These are phyloP conservation scores for Tanytarsus gracilentus DNA, from an alignment of 2,888 invertebrate genomes.

Conservation along the genomic window DNA sequence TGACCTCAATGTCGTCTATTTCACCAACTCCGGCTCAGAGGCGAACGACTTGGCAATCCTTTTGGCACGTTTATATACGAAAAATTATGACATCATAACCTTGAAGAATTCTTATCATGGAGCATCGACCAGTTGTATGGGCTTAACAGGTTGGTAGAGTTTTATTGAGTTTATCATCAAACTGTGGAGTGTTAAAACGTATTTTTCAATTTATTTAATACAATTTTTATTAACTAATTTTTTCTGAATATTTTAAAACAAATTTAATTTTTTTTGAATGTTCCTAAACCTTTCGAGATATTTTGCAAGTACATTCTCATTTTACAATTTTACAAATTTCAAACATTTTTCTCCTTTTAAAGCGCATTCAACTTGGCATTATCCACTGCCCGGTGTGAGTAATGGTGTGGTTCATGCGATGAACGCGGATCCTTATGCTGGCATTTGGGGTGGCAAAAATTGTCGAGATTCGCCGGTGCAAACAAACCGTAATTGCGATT, in stretches of 20 bases:
- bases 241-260: not conserved
- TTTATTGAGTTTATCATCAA: no score
- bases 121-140: constrained; percentile 74
- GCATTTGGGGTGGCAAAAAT: constrained; percentile 78
- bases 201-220: no score
- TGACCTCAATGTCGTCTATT: constrained; percentile 79
- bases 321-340: constrained; percentile 39
- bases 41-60: constrained; percentile 91
- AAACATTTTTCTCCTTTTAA: constrained; percentile 37
- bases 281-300: no score
- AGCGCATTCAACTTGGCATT: constrained; percentile 69
- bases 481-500: constrained; percentile 58
- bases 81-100: constrained; percentile 73
- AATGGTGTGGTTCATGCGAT: constrained; percentile 74
- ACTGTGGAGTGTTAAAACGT: no score
- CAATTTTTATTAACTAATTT: no score
- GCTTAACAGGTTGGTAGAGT: constrained; percentile 41
- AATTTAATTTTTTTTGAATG: no score
- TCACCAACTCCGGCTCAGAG: constrained; percentile 95
- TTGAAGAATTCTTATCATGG: constrained; percentile 90
- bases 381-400: constrained; percentile 57
- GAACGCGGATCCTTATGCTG: constrained; percentile 86
- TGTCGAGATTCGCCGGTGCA: constrained; percentile 84
- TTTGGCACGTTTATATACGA: constrained; percentile 78
- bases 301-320: not conserved